Evolutionary conservation across 2,888 invertebrate species (phyloP).

Genomic region (Synanthedon tipuliformis): DNA sequence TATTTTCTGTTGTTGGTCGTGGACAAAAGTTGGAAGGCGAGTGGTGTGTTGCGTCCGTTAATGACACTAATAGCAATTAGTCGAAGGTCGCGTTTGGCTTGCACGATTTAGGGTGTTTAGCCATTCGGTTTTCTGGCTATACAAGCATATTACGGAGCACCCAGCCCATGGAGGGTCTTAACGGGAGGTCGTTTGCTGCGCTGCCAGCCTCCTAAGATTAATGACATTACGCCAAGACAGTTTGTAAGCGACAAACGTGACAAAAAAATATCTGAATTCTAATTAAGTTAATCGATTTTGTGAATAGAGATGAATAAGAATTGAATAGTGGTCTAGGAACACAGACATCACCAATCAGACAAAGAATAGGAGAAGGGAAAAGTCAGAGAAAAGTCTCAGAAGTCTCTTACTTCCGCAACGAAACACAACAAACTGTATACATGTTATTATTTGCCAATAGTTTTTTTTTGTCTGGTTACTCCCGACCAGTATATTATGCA

Average conservation of each 20-base stretch:
- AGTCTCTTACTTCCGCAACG: too few relatives aligned
- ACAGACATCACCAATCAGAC: too few relatives aligned
- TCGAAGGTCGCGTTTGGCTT: slow-evolving; percentile 56
- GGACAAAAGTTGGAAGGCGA: slow-evolving; percentile 36
- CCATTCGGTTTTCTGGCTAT: slow-evolving; percentile 36
- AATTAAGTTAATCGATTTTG: slow-evolving; percentile 41
- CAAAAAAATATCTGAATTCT: slow-evolving; percentile 47
- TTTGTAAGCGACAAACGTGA: slow-evolving; percentile 56
- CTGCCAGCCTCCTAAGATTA: slow-evolving; percentile 64
- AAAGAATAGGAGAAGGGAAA: too few relatives aligned
- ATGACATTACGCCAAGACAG: slow-evolving; percentile 60
- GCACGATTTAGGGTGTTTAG: slow-evolving; percentile 40
- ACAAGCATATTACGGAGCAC: slow-evolving; percentile 57
- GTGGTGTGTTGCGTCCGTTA: slow-evolving; percentile 35
- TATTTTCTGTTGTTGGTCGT: slow-evolving; percentile 37
- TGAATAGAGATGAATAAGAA: slow-evolving; percentile 4
- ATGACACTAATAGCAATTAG: slow-evolving; percentile 56
- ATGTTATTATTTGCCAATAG: too few relatives aligned
- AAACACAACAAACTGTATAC: too few relatives aligned
- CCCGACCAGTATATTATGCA: too few relatives aligned
- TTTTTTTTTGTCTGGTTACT: too few relatives aligned
- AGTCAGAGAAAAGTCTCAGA: too few relatives aligned
- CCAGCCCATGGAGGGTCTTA: slow-evolving; percentile 61
- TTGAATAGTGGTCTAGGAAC: too few relatives aligned
- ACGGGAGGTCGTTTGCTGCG: slow-evolving; percentile 66